These are phyloP conservation scores for Chlorospingus flavigularis DNA, from an alignment of 2,797 vertebrate genomes.

Conservation along the genomic window DNA sequence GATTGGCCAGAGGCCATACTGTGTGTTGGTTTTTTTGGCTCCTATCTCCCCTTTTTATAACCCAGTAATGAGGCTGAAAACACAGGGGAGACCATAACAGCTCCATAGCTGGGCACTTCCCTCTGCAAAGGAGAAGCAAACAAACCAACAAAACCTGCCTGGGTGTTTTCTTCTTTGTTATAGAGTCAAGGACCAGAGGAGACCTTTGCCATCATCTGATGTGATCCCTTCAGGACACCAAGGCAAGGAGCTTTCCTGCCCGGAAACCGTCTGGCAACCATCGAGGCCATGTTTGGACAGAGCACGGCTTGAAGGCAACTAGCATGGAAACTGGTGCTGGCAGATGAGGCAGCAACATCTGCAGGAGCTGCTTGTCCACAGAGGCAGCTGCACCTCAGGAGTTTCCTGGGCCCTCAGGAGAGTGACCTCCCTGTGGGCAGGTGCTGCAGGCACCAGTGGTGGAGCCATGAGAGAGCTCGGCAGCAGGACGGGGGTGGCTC, in stretches of 20 bases:
- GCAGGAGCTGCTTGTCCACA: neutral
- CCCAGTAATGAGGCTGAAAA: slow-evolving; percentile 27
- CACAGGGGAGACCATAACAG: neutral
- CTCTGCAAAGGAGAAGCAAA: neutral
- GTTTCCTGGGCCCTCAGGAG: accelerated
- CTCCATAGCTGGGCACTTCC: neutral
- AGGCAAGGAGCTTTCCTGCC: neutral
- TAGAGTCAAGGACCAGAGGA: neutral
- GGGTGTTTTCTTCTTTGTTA: slow-evolving; percentile 4
- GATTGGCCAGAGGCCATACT: neutral
- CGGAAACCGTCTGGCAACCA: accelerated
- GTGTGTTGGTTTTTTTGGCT: slow-evolving; percentile 45
- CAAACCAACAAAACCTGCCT: neutral
- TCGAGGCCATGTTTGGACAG: accelerated
- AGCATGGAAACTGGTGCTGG: neutral
- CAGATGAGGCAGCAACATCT: accelerated
- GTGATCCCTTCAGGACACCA: neutral
- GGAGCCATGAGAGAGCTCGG: neutral
- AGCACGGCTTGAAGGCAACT: neutral
- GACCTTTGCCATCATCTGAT: neutral
- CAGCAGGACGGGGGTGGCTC: neutral
- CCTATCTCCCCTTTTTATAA: neutral
- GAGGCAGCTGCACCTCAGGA: neutral
- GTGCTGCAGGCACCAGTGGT: neutral
- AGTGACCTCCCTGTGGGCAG: neutral